Evolutionary conservation across 2,888 invertebrate species (phyloP), one percentile per base, ranked within the genome.

Genomic region (Drosophila nr. fundita): DNA sequence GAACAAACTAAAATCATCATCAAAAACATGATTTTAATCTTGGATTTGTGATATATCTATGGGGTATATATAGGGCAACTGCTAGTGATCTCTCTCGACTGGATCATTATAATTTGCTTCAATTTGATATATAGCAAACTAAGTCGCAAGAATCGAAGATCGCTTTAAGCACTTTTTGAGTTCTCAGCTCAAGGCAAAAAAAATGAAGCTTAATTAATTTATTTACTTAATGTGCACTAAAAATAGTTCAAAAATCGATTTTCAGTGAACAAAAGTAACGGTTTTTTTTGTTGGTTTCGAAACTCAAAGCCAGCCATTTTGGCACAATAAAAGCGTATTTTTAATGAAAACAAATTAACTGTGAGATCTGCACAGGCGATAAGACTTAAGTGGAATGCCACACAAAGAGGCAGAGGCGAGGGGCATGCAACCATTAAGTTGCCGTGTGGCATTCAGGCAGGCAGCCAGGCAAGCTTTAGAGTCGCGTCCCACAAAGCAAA

Each of bases 341-440:
- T 82, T 80, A 83, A 87, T 83, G 76, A 88, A 89, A 90, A 82
- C 82, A 91, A 91, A 90, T 91, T 90, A 91, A 84, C 83, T 86
- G 86, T 68, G 77, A 88, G 85, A 83, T 86, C 81, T 83, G 76
- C 61, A 72, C 68, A 64, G 67, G 77, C 76, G 87, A 90, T 83
- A 91, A 81, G 60, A 64, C 53, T 64, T 59, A 18, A 77, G 78
- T 72, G 68, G 67, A 58, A 62, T 67, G 72, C 76, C 71, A 71
- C 62, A 65, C 67, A 73, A 30, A 58, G 18, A 11, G 57, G 54
- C 52, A 54, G 34, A 13, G 24, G 18, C 3, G n/a, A 21, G 13
- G 36, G 2, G 40, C 13, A 38, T 2, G 32, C 5, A n/a, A 21
- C 2, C 57, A 57, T 57, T 57, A 40, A 40, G 29, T 27, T 68